phyloP scores from a whole-genome alignment of 2,888 invertebrate species.

The Agrotis ipsilon region DNA sequence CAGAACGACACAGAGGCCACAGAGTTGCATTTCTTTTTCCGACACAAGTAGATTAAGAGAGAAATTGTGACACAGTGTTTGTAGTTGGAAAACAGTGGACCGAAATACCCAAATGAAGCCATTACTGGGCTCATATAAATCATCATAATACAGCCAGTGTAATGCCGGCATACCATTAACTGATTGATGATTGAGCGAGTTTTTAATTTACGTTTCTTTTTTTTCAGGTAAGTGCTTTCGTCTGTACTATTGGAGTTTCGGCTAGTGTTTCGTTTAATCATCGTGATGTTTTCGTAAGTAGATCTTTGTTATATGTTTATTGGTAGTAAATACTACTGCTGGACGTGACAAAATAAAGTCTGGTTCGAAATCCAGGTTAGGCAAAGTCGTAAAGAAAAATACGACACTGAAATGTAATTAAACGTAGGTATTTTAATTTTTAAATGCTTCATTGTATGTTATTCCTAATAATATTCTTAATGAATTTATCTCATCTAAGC shows the following conservation, averaged over 20 bases:
- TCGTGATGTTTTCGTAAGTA: constrained; percentile 48
- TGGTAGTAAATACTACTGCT: not conserved
- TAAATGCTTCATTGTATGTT: too few species aligned
- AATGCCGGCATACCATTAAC: constrained; percentile 69
- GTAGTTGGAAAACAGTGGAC: constrained; percentile 50
- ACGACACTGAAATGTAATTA: too few species aligned
- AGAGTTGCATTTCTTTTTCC: constrained; percentile 16
- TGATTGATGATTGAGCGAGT: constrained; percentile 76
- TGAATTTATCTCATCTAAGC: too few species aligned
- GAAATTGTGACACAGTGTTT: constrained; percentile 45
- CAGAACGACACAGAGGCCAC: constrained; percentile 30
- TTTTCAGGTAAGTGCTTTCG: constrained; percentile 73
- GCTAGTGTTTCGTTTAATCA: constrained; percentile 58
- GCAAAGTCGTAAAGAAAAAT: too few species aligned
- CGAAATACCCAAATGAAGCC: constrained; percentile 69
- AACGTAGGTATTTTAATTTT: too few species aligned
- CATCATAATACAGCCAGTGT: constrained; percentile 67
- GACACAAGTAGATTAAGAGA: constrained; percentile 32
- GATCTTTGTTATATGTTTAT: constrained; percentile 19
- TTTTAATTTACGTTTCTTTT: constrained; percentile 69
- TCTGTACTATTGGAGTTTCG: constrained; percentile 51
- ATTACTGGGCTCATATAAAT: constrained; percentile 72
- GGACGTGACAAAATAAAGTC: not conserved
- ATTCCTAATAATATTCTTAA: too few species aligned
- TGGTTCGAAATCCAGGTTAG: too few species aligned